These are phyloP conservation scores for Antrozous pallidus DNA, from an alignment of 2,797 vertebrate species.

Conservation along the genomic window DNA sequence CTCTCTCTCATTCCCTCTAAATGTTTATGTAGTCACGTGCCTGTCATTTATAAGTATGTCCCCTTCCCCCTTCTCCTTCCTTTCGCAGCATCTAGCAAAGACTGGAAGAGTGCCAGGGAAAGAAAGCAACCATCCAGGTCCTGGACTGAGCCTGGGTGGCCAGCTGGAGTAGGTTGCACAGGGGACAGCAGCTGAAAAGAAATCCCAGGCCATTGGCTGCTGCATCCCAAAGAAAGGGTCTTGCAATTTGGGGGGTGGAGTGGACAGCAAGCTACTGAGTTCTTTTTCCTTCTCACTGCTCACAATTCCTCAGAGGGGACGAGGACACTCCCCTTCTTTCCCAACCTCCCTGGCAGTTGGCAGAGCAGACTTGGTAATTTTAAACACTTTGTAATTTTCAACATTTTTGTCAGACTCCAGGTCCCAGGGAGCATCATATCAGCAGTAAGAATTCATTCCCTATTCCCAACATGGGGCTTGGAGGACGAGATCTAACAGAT, in stretches of 20 bases:
- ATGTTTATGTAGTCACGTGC: neutral
- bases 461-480: neutral
- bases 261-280: neutral
- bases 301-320: neutral
- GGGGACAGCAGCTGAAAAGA: neutral
- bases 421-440: neutral
- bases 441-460: constrained; percentile 22
- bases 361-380: constrained; percentile 35
- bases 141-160: neutral
- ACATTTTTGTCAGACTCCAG: constrained; percentile 35
- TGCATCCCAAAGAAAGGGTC: neutral
- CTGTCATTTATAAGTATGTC: neutral
- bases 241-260: neutral
- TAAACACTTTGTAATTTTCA: neutral
- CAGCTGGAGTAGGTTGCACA: neutral
- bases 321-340: neutral
- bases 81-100: constrained; percentile 22
- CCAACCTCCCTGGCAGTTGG: neutral
- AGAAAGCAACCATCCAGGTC: neutral
- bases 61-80: neutral
- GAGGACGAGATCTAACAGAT: neutral
- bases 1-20: neutral
- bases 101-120: neutral
- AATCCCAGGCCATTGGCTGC: neutral
- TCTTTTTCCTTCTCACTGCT: neutral